A percentile compares a stretch with the other conserved stretches of the same genome.
These are phyloP conservation scores for Cottus gobio DNA, from an alignment of 2,113 vertebrate genomes.

Conservation along the genomic window DNA sequence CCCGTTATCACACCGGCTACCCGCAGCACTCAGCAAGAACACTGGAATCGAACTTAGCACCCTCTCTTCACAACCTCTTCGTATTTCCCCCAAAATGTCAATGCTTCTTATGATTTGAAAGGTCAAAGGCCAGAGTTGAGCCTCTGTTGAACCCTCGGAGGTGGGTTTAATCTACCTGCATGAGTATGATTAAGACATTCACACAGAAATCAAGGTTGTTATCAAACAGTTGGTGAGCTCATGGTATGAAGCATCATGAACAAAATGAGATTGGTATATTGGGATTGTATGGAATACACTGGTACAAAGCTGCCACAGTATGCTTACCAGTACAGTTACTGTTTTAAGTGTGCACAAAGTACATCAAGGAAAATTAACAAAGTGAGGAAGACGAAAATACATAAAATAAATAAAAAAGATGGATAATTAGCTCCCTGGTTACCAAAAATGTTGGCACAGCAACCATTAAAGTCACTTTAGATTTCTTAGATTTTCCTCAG, in stretches of 20 bases:
- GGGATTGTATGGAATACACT: background rate
- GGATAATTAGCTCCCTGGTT: constrained; percentile 57
- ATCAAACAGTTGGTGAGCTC: background rate
- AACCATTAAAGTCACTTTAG: constrained; percentile 10
- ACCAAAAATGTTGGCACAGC: constrained; percentile 13
- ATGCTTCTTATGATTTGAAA: constrained; percentile 54
- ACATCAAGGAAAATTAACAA: background rate
- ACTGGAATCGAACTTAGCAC: background rate
- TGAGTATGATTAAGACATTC: constrained; percentile 13
- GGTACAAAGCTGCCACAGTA: background rate
- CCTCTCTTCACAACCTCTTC: background rate
- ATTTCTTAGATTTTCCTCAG: constrained; percentile 15
- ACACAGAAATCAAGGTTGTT: background rate
- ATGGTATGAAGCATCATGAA: background rate
- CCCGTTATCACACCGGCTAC: constrained; percentile 29
- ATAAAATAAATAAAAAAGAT: background rate
- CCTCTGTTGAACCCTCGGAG: constrained; percentile 6
- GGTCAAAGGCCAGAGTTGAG: constrained; percentile 46
- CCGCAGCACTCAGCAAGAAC: constrained; percentile 18
- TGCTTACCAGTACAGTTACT: background rate
- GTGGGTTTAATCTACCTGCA: constrained; percentile 22
- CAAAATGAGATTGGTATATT: background rate
- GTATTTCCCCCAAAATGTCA: constrained; percentile 54
- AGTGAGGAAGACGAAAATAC: background rate
- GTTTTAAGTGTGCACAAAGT: background rate